phyloP scores from a whole-genome alignment of 1,140 invertebrate species.

The Meloidogyne hapla region DNA sequence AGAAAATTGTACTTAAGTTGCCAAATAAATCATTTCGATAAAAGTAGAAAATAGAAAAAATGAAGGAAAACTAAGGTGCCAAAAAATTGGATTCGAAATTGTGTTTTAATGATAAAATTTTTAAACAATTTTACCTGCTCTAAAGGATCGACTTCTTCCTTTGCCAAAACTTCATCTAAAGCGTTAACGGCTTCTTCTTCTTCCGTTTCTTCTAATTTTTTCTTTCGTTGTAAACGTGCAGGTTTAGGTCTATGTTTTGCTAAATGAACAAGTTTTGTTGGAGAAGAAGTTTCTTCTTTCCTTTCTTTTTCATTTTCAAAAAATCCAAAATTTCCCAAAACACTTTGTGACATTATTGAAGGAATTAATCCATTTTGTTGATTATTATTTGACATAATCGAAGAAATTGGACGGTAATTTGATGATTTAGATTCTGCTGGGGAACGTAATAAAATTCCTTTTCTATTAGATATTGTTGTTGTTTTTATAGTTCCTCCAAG shows the following conservation, averaged over 20 bases:
- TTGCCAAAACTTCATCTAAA: conserved; percentile 7
- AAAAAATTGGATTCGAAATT: too few species aligned
- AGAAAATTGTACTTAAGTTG: too few species aligned
- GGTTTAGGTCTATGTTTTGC: conserved; percentile 35
- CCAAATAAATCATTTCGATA: too few species aligned
- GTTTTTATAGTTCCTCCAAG: background rate
- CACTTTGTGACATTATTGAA: conserved; percentile 22
- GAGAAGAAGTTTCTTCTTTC: background rate
- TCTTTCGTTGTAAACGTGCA: conserved; percentile 18
- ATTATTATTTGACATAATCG: conserved; percentile 6
- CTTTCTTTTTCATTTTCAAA: background rate
- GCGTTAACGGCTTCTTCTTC: background rate
- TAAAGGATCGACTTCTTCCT: conserved; percentile 5
- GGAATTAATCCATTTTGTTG: background rate
- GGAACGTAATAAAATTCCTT: background rate
- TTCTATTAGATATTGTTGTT: background rate
- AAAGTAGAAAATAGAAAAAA: too few species aligned
- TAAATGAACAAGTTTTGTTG: conserved; percentile 30
- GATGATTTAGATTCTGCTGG: background rate
- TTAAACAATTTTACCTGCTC: background rate
- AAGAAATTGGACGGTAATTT: conserved; percentile 6
- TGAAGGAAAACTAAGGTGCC: too few species aligned
- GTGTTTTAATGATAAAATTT: too few species aligned
- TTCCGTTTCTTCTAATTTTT: conserved; percentile 2
- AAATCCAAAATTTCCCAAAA: conserved; percentile 21